These are phyloP conservation scores for Andrena haemorrhoa DNA, from an alignment of 2,888 invertebrate genomes.

Conservation along the genomic window DNA sequence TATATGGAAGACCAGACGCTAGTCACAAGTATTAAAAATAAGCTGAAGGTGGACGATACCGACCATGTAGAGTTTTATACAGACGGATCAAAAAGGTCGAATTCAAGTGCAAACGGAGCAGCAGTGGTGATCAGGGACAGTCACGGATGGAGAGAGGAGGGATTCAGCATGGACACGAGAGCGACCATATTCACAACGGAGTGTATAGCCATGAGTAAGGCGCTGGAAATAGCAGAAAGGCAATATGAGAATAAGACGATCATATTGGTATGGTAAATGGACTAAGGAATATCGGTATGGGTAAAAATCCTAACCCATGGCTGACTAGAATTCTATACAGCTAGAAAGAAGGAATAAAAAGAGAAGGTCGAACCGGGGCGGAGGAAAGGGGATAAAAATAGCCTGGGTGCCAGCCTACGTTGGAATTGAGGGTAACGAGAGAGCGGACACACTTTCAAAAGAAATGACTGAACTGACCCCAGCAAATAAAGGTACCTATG, in stretches of 20 bases:
- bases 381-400: not conserved
- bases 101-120: not conserved
- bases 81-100: not conserved
- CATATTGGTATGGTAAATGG: too few species aligned
- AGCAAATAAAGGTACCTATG: too few species aligned
- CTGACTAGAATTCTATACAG: too few species aligned
- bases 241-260: not conserved
- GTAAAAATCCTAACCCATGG: too few species aligned
- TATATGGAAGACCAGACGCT: too few species aligned
- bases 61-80: not conserved
- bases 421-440: not conserved
- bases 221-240: not conserved
- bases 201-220: not conserved
- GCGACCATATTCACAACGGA: not conserved
- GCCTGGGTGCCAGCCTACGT: not conserved
- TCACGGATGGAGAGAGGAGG: not conserved
- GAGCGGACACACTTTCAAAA: not conserved
- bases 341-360: not conserved
- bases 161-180: not conserved
- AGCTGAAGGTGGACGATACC: not conserved
- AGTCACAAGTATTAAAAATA: too few species aligned
- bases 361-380: not conserved
- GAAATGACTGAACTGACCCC: too few species aligned
- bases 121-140: not conserved
- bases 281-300: not conserved